Base-by-base conservation (phyloP, 2,888 invertebrate species). In the Anthrax anthrax region DNA sequence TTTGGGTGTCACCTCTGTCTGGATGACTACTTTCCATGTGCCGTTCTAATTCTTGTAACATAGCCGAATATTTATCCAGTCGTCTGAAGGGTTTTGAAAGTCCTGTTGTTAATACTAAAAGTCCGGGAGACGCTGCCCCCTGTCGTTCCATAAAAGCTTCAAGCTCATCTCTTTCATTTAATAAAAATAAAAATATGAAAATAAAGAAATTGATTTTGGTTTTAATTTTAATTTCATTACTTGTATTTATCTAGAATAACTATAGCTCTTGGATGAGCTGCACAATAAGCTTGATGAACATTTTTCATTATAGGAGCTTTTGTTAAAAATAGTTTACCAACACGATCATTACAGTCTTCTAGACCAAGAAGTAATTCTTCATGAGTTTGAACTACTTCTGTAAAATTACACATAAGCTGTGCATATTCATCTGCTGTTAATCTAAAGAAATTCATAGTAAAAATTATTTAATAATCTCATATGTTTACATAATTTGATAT, bases 1-100 rank as follows among this genome's bases (percentile, higher is more conserved):
- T 76, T 67, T 97, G 96, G 0, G 95, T 90, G 63, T 98, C 96
- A 1, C 97, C 97, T 54, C 96, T 76, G 67, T 98, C 98, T 0
- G 86, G 80, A 68, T 98, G 95, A 54, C 84, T 85, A 65, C 94
- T 94, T 65, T 94, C 94, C 46, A 96, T 86, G 63, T 96, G 95
- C 49, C 96, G 74, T 56, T 96, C 95, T 50, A 97, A 70, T 64
- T 98, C 97, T 65, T 96, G 94, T 43, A 97, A 71, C 78, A 89
- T 84, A 4, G 85, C 84, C 2, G 92, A 86, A 70, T 97, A 98
- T 66, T 92, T 94, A 59, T 95, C 94, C 49, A 97, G 72, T 39
- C 96, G 78, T 38, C 96, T 79, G 69, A 98, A 96, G 0, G 97
- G 95, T 68, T 91, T 89, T 48, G 95, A 95, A 38, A 98, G 73